A percentile compares a stretch with the other conserved stretches of the same genome.
phyloP scores from a whole-genome alignment of 2,113 vertebrate species.

The Kryptolebias marmoratus region DNA sequence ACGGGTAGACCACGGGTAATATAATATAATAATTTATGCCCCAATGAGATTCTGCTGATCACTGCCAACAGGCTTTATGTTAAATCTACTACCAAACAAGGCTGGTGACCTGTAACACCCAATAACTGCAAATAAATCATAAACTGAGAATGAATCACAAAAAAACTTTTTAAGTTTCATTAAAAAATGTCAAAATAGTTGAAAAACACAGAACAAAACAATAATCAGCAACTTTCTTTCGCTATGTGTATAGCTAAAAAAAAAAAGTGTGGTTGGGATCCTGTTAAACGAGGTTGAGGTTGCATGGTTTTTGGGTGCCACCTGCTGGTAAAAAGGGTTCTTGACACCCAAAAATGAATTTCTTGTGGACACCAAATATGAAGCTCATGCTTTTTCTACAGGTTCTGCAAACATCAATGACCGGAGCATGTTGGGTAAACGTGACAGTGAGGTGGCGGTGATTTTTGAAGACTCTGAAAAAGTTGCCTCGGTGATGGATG shows the following conservation, averaged over 20 bases:
- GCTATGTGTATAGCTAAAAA: slow-evolving; percentile 25
- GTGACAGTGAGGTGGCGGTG: slow-evolving; percentile 96
- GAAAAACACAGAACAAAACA: too few species aligned
- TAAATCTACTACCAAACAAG: too few species aligned
- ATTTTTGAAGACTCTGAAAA: slow-evolving; percentile 89
- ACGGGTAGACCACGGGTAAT: too few species aligned
- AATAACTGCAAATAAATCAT: too few species aligned
- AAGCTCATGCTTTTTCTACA: slow-evolving; percentile 45
- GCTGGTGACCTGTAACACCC: too few species aligned
- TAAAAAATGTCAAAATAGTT: too few species aligned
- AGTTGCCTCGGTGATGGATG: slow-evolving; percentile 88
- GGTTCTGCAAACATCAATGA: slow-evolving; percentile 99
- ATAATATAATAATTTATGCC: too few species aligned
- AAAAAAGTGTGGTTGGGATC: slow-evolving; percentile 1
- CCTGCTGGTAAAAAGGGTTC: slow-evolving; percentile 40
- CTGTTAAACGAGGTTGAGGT: not conserved
- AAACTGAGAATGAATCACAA: too few species aligned
- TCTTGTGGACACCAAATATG: too few species aligned
- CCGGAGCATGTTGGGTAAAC: slow-evolving; percentile 97
- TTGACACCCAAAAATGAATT: not conserved
- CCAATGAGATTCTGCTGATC: too few species aligned
- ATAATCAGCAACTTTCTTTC: not conserved
- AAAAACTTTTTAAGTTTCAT: too few species aligned
- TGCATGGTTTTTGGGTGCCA: slow-evolving; percentile 30
- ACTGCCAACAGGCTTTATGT: too few species aligned